Base-by-base conservation (phyloP, 2,113 vertebrate genomes). In the Pedionomus torquatus region DNA sequence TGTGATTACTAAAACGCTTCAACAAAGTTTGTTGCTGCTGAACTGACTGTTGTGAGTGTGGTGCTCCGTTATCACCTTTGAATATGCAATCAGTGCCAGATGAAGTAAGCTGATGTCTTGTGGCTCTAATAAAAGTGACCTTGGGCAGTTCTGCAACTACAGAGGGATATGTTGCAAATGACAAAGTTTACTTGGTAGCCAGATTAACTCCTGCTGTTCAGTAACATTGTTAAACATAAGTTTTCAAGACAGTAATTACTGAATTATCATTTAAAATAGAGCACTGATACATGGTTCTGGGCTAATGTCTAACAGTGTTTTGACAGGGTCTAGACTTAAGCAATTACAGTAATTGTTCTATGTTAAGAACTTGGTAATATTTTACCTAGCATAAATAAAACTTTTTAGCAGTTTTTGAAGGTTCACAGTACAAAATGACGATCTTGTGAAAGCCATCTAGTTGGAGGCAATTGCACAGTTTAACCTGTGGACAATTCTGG, bases 21-120 rank as follows among this genome's bases (percentile, higher is more conserved):
- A 75, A 48, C 58, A 33, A 35, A 46, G 46, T 65, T 85, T 49
- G 37, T 84, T 84, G 51, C 88, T 66, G 4, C 26, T 28, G 86
- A 83, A 94, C 79, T 94, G 77, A 65, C 39, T 39, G 44, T 41
- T 78, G 76, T 61, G 83, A 87, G 41, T 24, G 66, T 75, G 66
- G 72, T 92, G 91, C 92, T 30, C 7, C 72, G 37, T 92, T 96
- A 57, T 95, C 92, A 94, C 92, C 92, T 95, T 72, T 89, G 92
- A 79, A 82, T 95, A 93, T 85, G 92, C 92, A 95, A 24, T 76
- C 77, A n/a, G 65, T 96, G 94, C 94, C 94, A 94, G 92, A 78
- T 96, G 68, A 60, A 96, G 95, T 89, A 91, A 69, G 35, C 85
- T 81, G 76, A 74, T 87, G 86, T 91, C 79, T 90, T 95, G 85